Base-by-base conservation (phyloP, 2,113 vertebrate genomes). In the Uropsilus gracilis region DNA sequence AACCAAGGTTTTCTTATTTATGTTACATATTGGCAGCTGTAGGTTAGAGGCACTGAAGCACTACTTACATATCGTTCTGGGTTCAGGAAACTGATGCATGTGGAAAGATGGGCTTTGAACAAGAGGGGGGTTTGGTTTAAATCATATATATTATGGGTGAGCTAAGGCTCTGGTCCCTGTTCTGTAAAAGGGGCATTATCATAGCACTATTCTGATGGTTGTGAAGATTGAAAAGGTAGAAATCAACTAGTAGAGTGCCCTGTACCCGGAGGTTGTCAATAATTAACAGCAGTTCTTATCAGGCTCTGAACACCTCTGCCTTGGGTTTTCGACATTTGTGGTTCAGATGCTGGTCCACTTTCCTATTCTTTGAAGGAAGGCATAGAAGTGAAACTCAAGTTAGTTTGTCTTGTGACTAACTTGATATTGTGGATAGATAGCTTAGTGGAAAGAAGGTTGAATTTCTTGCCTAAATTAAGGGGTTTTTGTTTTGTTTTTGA, bases 301-400 rank as follows among this genome's bases (percentile, higher is more conserved):
- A 80, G 24, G 26, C 44, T 68, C 30, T 68, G 50, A 83, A 73
- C 28, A 37, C 39, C 44, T 68, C 6, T 72, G 46, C 34, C 46
- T 95, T 87, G 39, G 34, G 59, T 88, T 83, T 93, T 78, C 39
- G 73, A 37, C 48, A 72, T 80, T 61, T 78, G 34, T 55, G 10
- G 34, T 78, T 82, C 81, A 66, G 59, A n/a, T 75, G 30, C 53
- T 72, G 20, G 39, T 83, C 57, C 6, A 50, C 48, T 59, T 68
- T 28, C 26, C 53, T 73, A 10, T 86, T 69, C 20, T 48, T 88
- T 53, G n/a, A 37, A 81, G 57, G 39, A 72, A 64, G 13, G 8
- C 50, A 39, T 78, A 89, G 66, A 92, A 68, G 44, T 78, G 69
- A 95, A 84, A 91, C 64, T 93, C 76, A 68, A 72, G 48, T 85